phyloP scores from a whole-genome alignment of 2,113 vertebrate species.

The Thunnus thynnus region DNA sequence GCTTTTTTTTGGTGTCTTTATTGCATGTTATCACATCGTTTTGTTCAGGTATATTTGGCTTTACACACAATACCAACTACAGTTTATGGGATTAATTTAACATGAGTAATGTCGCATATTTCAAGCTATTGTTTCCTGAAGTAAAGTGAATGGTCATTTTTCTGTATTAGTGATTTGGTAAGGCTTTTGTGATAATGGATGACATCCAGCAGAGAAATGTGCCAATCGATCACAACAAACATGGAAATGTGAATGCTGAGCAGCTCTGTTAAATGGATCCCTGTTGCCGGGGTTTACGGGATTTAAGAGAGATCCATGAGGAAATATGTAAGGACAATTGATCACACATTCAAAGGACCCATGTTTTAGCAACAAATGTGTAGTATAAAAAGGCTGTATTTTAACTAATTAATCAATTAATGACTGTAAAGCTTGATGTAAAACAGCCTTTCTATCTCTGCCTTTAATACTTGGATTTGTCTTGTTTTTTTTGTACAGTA shows the following conservation, averaged over 20 bases:
- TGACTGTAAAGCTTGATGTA: not conserved
- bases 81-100: constrained; percentile 40
- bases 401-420: constrained; percentile 6
- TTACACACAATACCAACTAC: not conserved
- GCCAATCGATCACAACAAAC: constrained; percentile 66
- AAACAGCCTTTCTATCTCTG: not conserved
- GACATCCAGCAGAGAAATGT: constrained; percentile 58
- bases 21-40: constrained; percentile 20
- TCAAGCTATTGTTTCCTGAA: constrained; percentile 62
- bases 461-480: not conserved
- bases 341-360: constrained; percentile 21
- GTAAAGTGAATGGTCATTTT: constrained; percentile 59
- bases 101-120: constrained; percentile 42
- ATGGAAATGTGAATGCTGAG: constrained; percentile 42
- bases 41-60: constrained; percentile 16
- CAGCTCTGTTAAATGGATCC: constrained; percentile 48
- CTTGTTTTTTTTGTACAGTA: not conserved
- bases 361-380: constrained; percentile 16
- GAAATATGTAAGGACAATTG: constrained; percentile 30
- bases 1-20: not conserved
- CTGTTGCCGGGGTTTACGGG: constrained; percentile 36
- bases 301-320: constrained; percentile 28
- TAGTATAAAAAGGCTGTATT: not conserved
- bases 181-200: constrained; percentile 69
- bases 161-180: constrained; percentile 61